These are phyloP conservation scores for Blastobasis lacticolella DNA, from an alignment of 2,888 invertebrate genomes.

Conservation along the genomic window DNA sequence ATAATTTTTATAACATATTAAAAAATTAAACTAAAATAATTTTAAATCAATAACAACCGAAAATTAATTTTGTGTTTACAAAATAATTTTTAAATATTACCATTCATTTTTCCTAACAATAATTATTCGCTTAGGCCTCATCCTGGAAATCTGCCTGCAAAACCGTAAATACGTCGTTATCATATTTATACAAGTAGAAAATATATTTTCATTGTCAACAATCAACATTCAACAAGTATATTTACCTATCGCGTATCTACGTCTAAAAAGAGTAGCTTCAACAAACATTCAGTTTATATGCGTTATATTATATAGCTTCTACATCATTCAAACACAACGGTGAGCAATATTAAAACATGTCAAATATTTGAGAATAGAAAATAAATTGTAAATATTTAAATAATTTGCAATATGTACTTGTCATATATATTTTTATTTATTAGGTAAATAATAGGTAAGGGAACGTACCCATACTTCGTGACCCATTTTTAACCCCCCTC, in stretches of 20 bases:
- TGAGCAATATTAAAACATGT: no score
- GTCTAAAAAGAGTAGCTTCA: background rate
- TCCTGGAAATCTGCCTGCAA: slow-evolving; percentile 8
- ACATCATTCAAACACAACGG: no score
- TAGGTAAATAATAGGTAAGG: no score
- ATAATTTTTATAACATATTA: background rate
- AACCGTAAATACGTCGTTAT: no score
- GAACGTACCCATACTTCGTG: no score
- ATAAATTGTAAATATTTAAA: no score
- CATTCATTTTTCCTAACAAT: no score
- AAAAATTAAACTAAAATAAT: background rate
- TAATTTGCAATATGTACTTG: no score
- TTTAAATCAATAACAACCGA: background rate
- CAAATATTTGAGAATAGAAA: no score
- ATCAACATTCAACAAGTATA: background rate
- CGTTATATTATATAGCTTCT: no score
- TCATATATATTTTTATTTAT: no score
- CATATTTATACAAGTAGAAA: slow-evolving; percentile 15
- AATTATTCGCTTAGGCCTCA: slow-evolving; percentile 12
- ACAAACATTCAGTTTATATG: background rate
- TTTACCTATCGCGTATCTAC: background rate
- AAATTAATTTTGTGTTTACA: background rate
- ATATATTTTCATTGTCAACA: slow-evolving; percentile 59
- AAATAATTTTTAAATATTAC: background rate
- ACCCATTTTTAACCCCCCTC: no score